These are phyloP conservation scores for Brachylomia viminalis DNA, from an alignment of 2,888 invertebrate species.

Conservation along the genomic window DNA sequence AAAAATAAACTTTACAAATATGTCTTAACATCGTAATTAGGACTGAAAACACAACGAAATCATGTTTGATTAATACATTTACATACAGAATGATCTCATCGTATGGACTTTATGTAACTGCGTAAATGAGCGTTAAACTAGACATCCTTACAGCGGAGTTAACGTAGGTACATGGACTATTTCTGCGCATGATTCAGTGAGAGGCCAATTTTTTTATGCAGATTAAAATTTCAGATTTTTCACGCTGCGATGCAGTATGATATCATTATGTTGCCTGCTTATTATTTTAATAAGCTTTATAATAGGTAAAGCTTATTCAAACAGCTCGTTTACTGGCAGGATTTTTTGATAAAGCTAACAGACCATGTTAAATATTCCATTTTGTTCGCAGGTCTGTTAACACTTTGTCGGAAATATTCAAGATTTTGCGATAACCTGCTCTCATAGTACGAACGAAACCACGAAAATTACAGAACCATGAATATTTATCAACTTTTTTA, in stretches of 20 bases:
- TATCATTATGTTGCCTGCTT: constrained; percentile 12
- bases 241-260: constrained; percentile 39
- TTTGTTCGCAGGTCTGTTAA: constrained; percentile 22
- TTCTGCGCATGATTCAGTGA: constrained; percentile 58
- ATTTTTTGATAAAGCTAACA: constrained; percentile 24
- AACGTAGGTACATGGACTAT: constrained; percentile 52
- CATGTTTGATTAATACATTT: constrained; percentile 72
- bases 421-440: constrained; percentile 8
- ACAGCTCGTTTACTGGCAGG: constrained; percentile 7
- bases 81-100: constrained; percentile 78
- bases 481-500: constrained; percentile 43
- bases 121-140: constrained; percentile 82
- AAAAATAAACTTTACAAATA: constrained; percentile 14
- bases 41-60: constrained; percentile 55
- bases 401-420: constrained; percentile 13
- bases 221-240: constrained; percentile 59
- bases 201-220: constrained; percentile 50
- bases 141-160: constrained; percentile 73
- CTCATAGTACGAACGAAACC: constrained; percentile 6
- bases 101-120: constrained; percentile 69
- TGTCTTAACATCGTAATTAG: constrained; percentile 41
- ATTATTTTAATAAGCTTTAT: constrained; percentile 8
- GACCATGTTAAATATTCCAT: constrained; percentile 45
- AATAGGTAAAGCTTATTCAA: neutral
- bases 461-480: constrained; percentile 31